A percentile compares a stretch with the other conserved stretches of the same genome.
These are phyloP conservation scores for Taurulus bubalis DNA, from an alignment of 2,113 vertebrate species.

Conservation along the genomic window DNA sequence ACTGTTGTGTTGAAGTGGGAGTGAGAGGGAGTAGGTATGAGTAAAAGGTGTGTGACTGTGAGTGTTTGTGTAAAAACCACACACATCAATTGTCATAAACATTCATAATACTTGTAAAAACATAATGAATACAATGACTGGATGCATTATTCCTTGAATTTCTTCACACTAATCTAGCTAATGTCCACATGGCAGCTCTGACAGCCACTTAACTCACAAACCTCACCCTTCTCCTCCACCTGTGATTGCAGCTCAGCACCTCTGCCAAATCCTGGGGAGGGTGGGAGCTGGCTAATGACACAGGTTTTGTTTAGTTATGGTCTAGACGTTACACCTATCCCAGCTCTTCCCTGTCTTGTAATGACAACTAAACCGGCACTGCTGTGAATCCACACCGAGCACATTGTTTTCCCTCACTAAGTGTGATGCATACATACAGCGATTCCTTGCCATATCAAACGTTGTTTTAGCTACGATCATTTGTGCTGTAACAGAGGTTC, in stretches of 20 bases:
- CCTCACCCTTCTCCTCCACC: slow-evolving; percentile 22
- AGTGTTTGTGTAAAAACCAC: slow-evolving; percentile 23
- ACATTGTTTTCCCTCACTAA: neutral
- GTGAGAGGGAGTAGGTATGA: slow-evolving; percentile 25
- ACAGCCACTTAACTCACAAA: slow-evolving; percentile 30
- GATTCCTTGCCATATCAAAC: neutral
- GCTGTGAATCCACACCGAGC: slow-evolving; percentile 2
- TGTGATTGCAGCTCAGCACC: slow-evolving; percentile 13
- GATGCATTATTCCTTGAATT: slow-evolving; percentile 17
- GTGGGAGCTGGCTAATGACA: slow-evolving; percentile 38
- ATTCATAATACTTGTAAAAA: slow-evolving; percentile 42
- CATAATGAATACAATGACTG: slow-evolving; percentile 28
- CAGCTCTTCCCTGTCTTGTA: neutral
- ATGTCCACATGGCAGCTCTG: slow-evolving; percentile 39
- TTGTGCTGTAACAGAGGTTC: neutral
- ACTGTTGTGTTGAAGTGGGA: slow-evolving; percentile 20
- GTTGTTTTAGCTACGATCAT: neutral
- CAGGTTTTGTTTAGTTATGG: slow-evolving; percentile 55
- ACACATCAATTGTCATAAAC: slow-evolving; percentile 30
- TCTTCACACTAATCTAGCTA: slow-evolving; percentile 49
- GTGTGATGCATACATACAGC: neutral
- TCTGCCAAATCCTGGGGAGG: slow-evolving; percentile 34
- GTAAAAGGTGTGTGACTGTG: slow-evolving; percentile 40
- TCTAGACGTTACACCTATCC: slow-evolving; percentile 62
- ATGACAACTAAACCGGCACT: slow-evolving; percentile 27